A percentile compares a stretch with the other conserved stretches of the same genome.
Evolutionary conservation across 2,113 vertebrate species (phyloP).

Genomic region (Caracal caracal): DNA sequence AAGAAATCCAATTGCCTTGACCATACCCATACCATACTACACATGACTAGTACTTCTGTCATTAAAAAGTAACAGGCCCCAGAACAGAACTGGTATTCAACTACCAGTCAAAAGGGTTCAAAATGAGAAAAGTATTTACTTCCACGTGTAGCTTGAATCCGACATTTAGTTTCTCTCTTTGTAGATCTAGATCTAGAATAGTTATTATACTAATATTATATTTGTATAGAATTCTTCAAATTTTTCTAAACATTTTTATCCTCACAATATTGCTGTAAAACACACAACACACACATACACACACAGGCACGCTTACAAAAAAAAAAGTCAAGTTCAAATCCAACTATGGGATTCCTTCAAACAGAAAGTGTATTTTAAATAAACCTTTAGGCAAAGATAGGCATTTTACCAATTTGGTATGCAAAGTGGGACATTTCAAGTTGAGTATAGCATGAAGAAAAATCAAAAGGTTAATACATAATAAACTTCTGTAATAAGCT

Average conservation of each 20-base stretch:
- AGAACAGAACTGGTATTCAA: background rate
- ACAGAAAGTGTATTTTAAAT: background rate
- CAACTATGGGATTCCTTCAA: background rate
- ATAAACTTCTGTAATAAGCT: background rate
- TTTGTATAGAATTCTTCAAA: background rate
- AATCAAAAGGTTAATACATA: background rate
- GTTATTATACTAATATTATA: background rate
- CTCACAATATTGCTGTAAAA: slow-evolving; percentile 1
- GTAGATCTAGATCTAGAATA: background rate
- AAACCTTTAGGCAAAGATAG: slow-evolving; percentile 1
- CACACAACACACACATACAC: background rate
- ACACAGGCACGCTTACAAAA: background rate
- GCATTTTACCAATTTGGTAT: background rate
- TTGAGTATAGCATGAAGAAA: background rate
- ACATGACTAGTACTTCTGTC: background rate
- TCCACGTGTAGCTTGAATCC: background rate
- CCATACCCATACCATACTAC: background rate
- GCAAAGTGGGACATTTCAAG: background rate
- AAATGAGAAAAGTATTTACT: background rate
- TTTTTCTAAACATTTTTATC: slow-evolving; percentile 7
- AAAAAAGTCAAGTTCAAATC: background rate
- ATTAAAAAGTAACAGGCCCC: background rate
- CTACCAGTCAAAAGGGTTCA: background rate
- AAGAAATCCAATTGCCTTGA: slow-evolving; percentile 12
- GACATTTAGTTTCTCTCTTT: background rate